phyloP scores from a whole-genome alignment of 2,797 vertebrate species.

The Crax fasciolata region DNA sequence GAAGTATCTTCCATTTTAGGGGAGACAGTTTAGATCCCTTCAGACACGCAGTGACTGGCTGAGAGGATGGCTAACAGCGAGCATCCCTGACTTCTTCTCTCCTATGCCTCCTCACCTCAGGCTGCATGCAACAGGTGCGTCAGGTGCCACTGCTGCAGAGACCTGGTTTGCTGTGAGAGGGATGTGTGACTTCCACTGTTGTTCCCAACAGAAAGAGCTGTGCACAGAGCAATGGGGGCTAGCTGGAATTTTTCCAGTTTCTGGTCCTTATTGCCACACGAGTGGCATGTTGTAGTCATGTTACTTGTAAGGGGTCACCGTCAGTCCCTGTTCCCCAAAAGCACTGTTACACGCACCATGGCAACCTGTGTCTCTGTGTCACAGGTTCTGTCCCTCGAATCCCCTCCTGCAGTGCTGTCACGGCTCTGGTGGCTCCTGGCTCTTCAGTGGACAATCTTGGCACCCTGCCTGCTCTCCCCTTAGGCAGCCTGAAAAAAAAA shows the following conservation, averaged over 20 bases:
- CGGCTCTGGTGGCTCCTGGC: background rate
- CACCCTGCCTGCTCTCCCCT: background rate
- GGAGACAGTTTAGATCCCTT: background rate
- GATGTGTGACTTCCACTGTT: background rate
- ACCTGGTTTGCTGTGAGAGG: background rate
- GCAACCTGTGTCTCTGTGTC: background rate
- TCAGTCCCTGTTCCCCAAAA: background rate
- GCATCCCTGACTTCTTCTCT: background rate
- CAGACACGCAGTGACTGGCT: background rate
- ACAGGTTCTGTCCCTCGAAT: background rate
- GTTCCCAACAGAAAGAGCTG: background rate
- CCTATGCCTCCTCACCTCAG: background rate
- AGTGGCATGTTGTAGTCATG: background rate
- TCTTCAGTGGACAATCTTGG: background rate
- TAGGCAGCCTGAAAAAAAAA: background rate
- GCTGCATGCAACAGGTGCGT: background rate
- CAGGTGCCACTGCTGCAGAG: background rate
- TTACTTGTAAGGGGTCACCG: rapidly evolving
- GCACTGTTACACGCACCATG: background rate
- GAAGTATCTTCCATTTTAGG: background rate
- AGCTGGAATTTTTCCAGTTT: background rate
- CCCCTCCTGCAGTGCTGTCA: background rate
- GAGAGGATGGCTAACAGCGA: background rate
- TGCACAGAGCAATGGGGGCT: background rate
- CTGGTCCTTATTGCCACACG: rapidly evolving